Conservation (phyloP, 2,888 invertebrate species). For the Hybos culiciformis region DNA sequence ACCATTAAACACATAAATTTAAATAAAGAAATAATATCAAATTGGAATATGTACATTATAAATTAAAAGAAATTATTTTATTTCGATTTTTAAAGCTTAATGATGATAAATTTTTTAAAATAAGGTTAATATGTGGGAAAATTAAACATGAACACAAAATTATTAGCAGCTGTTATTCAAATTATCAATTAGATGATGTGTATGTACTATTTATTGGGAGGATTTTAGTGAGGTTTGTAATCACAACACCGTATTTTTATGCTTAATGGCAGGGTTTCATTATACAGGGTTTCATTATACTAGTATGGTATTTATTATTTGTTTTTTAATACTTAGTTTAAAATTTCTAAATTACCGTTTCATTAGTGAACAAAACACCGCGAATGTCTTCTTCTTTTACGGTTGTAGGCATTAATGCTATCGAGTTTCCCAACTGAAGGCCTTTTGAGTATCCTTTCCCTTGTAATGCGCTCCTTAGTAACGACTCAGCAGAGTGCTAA, state of each 20-base stretch:
- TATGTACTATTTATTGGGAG: no score
- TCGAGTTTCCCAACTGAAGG: slow-evolving; percentile 32
- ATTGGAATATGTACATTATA: no score
- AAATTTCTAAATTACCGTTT: slow-evolving; percentile 34
- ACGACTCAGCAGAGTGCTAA: slow-evolving; percentile 48
- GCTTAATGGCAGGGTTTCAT: no score
- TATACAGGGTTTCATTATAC: no score
- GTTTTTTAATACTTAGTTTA: slow-evolving; percentile 4
- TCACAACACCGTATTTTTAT: no score
- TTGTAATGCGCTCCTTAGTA: slow-evolving; percentile 69
- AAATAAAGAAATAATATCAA: neutral
- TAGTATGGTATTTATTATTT: neutral
- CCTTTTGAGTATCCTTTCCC: slow-evolving; percentile 49
- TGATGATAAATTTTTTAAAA: slow-evolving; percentile 1
- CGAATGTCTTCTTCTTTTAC: slow-evolving; percentile 47
- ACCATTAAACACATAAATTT: neutral
- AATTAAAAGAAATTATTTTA: no score
- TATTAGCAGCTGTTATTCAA: no score
- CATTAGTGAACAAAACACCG: slow-evolving; percentile 40
- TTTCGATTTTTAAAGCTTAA: no score
- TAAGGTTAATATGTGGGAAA: no score
- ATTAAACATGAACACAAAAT: no score
- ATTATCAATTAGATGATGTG: no score
- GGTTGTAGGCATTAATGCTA: slow-evolving; percentile 29
- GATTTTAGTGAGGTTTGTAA: no score